Evolutionary conservation across 2,113 vertebrate species (phyloP), one percentile per base, ranked within the genome.

Genomic region (Callaeas wilsoni): DNA sequence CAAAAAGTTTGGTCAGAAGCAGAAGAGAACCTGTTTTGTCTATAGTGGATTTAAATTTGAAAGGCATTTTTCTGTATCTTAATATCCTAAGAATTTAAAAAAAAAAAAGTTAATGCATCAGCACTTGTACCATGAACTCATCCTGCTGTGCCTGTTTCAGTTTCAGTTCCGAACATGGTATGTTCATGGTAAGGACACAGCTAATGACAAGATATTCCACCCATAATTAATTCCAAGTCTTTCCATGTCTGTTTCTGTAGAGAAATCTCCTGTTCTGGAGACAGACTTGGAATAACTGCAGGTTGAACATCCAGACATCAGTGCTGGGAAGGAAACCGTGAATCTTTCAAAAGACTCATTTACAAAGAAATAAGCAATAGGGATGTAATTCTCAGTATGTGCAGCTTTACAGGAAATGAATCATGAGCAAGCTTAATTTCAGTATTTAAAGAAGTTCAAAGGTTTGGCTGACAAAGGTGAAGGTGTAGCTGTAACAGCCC

Each of bases 391-490:
- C 49, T 84, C 30, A 17, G 29, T 50, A 26, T 47, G 46, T 4
- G 6, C 46, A 50, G 64, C 64, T 90, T 86, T 74, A 90, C 27
- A 50, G 64, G 64, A 90, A 77, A 59, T 29, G 22, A 65, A 55
- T 94, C 80, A 64, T 29, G 70, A 68, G 69, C 19, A 33, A 68
- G 78, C 62, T 93, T 73, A 59, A n/a, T 91, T 94, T 82, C 62
- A 82, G 13, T 87, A 44, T 93, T 93, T 87, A 56, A 87, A 84
- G 62, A 55, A 76, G 90, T 85, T 93, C 53, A 95, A 22, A 91
- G 74, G 73, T 81, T 87, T 95, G 64, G 56, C 73, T 89, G 84
- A 32, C 74, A 70, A 87, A 91, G 55, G 47, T 78, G 59, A 92
- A 70, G 77, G 60, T 93, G 63, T 90, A 84, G 71, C 57, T 90